Evolutionary conservation across 2,113 vertebrate species (phyloP), one percentile per base, ranked within the genome.

Genomic region (Tympanuchus pallidicinctus): DNA sequence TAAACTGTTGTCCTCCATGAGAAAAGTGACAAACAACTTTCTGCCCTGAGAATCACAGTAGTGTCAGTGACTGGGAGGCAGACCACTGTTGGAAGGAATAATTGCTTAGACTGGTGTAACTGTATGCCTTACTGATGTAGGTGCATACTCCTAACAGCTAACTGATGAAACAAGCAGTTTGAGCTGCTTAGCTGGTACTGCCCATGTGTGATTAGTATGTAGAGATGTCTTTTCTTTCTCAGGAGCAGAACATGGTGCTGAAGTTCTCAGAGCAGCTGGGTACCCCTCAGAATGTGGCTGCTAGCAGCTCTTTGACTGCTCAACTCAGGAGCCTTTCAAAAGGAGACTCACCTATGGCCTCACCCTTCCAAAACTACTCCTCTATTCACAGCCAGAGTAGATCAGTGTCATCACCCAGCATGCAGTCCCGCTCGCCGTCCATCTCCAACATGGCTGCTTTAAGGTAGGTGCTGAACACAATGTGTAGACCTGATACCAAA

Each of bases 371-470:
- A 98, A 99, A 98, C 95, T 99, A 98, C 52, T 98, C 98, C 0
- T 98, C 98, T 77, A 96, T 99, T 65, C 99, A 99, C 94, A 98
- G 98, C 86, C 99, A 99, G 96, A 98, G 95, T 94, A 98, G 99
- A 64, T 97, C 98, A 1, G 81, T 97, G 8, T 98, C 98, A 0
- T 99, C 99, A 1, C 99, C 99, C 7, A 98, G 97, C 64, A 70
- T 98, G 45, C 99, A 99, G 45, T 99, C 99, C 10, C 98, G 99
- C 3, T 98, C 98, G 1, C 99, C 99, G 14, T 99, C 99, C 3
- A 99, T 99, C 12, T 99, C 98, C 97, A 99, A 98, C 96, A 99
- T 99, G 99, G 99, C 99, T 9, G 99, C 99, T 57, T 97, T 99
- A 67, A 99, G 99, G 98, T 98, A 64, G 25, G 96, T 25, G 32